phyloP scores from a whole-genome alignment of 2,113 vertebrate genomes.

The Carassius gibelio region DNA sequence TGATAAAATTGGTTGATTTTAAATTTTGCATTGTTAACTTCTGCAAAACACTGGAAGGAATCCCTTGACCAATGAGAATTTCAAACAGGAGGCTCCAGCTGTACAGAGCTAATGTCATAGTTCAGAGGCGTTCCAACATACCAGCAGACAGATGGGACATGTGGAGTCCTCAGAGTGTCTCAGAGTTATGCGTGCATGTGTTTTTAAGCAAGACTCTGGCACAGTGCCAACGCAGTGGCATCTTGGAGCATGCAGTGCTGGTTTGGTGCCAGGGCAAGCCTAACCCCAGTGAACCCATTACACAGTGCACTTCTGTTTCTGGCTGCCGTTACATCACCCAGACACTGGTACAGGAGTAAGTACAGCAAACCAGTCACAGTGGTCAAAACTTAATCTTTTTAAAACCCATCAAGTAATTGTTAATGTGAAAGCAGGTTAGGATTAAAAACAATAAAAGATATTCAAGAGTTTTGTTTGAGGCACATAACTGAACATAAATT shows the following conservation, averaged over 20 bases:
- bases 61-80: not conserved
- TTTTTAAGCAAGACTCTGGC: not conserved
- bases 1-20: not conserved
- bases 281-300: conserved; percentile 47
- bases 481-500: not conserved
- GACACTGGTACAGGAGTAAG: not conserved
- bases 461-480: not conserved
- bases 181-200: not conserved
- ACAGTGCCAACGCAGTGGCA: not conserved
- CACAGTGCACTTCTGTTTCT: conserved; percentile 39
- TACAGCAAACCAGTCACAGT: not conserved
- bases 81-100: not conserved
- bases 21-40: not conserved
- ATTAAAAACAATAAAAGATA: not conserved
- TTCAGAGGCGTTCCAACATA: not conserved
- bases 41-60: not conserved
- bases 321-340: conserved; percentile 19
- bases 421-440: not conserved
- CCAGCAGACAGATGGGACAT: not conserved
- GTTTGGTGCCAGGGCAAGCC: conserved; percentile 30
- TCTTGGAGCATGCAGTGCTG: conserved; percentile 15
- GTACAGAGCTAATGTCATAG: not conserved
- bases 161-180: not conserved
- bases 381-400: not conserved
- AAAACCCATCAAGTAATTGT: not conserved